Base-by-base conservation (phyloP, 2,888 invertebrate genomes). In the Resseliella maxima region DNA sequence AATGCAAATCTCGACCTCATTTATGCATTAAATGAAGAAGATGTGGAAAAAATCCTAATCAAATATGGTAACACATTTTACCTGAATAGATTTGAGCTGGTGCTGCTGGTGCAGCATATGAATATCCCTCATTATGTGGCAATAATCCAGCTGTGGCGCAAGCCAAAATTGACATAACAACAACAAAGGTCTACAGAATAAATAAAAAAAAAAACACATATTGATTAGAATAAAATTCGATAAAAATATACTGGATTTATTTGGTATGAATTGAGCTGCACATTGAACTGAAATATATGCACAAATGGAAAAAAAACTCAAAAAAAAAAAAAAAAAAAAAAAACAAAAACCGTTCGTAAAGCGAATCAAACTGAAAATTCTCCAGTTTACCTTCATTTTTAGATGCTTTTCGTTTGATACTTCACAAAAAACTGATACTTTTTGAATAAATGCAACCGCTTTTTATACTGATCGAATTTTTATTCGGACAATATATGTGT, bases 391-490 rank as follows among this genome's bases (percentile, higher is more conserved):
- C 59, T 59, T n/a, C 59, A 59, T 59, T 2, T 50, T 59, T 59
- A 24, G 59, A 24, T 59, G 59, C 24, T 59, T 24, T 59, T 59
- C 59, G 59, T n/a, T 24, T 59, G 59, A 10, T 1, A 59, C 12
- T 24, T 59, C 59, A 24, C 24, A 59, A 59, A 59, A 59, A 59
- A 59, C 59, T 59, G 59, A 59, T 59, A 10, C 46, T 18, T 24
- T 24, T 24, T n/a, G 24, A 24, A 24, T 24, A 50, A 59, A 24
- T 24, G 24, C 12, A 2, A 59, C 24, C 24, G 24, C 2, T 1
- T 59, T 59, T 59, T 59, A 59, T 24, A 59, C 3, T 59, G 59
- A 59, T 59, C 59, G 59, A 24, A n/a, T 59, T 59, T 59, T 50
- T 5, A 12, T 8, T 12, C 41, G 41, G 12, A 5, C 5, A 41